Evolutionary conservation across 2,113 vertebrate genomes (phyloP), one percentile per base, ranked within the genome.

Genomic region (Aramus guarauna): DNA sequence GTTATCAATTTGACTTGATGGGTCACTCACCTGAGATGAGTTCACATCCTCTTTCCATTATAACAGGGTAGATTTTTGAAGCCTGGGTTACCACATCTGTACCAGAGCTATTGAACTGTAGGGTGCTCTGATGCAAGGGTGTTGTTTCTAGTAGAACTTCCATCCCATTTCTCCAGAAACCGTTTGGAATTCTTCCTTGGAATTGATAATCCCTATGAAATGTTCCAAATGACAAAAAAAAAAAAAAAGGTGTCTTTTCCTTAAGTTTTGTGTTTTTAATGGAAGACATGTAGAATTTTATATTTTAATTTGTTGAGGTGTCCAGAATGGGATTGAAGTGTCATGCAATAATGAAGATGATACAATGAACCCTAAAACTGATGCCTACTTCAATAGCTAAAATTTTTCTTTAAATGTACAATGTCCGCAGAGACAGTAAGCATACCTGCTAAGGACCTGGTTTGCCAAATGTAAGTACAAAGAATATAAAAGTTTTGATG

Each of bases 261-360:
- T 43, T 9, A 43, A 5, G 62, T 43, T 64, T 43, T 73, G 1
- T 32, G 24, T 30, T 81, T 82, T 77, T 66, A 37, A 60, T 22
- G 3, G 8, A 66, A 82, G 53, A 62, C 1, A 0, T 0, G 1
- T 32, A 22, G 10, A 60, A n/a, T 43, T 82, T 74, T 56, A 2
- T 69, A 47, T 50, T 91, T 81, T 53, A 59, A 50, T 41, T 59
- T 37, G 2, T 64, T 60, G 14, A 18, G 3, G 7, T 29, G 6
- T 69, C 36, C 17, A 47, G 19, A 85, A 47, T 43, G 14, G 15
- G 20, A 73, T 14, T 47, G 26, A 88, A 56, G 15, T 36, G 9
- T 7, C 9, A 60, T 56, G 5, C 3, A 69, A 47, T 60, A 47
- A 29, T 6, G 75, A 48, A 66, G 4, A 43, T 45, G 52, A 22